phyloP scores from a whole-genome alignment of 1,140 invertebrate species.

The Zaprionus tsacasi region DNA sequence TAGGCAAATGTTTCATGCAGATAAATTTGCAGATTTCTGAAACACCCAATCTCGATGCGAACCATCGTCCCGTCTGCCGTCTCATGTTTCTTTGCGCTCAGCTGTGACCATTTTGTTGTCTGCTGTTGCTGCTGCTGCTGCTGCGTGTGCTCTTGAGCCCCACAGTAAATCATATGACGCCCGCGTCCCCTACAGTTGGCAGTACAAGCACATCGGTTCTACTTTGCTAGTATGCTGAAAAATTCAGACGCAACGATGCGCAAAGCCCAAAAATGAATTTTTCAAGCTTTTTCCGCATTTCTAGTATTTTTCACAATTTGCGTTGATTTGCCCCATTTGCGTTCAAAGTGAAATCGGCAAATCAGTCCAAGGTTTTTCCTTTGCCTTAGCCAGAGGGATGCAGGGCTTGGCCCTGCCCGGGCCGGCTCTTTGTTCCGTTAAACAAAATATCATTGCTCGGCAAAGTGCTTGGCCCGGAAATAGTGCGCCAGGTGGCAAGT shows the following conservation, averaged over 20 bases:
- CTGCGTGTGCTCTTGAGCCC: neutral
- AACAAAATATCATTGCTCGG: constrained; percentile 2
- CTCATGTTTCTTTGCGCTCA: neutral
- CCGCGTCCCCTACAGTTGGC: neutral
- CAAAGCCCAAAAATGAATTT: constrained; percentile 2
- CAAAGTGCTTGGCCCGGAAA: constrained; percentile 6
- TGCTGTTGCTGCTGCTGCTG: neutral
- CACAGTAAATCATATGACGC: constrained; percentile 1
- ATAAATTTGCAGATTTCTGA: neutral
- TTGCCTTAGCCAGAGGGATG: neutral
- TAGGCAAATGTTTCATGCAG: neutral
- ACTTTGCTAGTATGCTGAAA: neutral
- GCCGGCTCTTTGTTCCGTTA: constrained; percentile 1
- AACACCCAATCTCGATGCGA: neutral
- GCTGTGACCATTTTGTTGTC: neutral
- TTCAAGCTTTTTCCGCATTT: neutral
- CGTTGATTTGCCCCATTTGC: constrained; percentile 6
- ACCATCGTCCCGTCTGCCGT: neutral
- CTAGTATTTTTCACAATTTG: constrained; percentile 4
- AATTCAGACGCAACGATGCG: neutral
- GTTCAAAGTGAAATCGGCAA: constrained; percentile 3
- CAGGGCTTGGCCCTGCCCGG: neutral
- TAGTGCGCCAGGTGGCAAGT: neutral
- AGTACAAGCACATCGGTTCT: neutral
- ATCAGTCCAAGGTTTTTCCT: constrained; percentile 4